Conservation (phyloP, 1,140 invertebrate genomes). For the Scaptomyza pallida region DNA sequence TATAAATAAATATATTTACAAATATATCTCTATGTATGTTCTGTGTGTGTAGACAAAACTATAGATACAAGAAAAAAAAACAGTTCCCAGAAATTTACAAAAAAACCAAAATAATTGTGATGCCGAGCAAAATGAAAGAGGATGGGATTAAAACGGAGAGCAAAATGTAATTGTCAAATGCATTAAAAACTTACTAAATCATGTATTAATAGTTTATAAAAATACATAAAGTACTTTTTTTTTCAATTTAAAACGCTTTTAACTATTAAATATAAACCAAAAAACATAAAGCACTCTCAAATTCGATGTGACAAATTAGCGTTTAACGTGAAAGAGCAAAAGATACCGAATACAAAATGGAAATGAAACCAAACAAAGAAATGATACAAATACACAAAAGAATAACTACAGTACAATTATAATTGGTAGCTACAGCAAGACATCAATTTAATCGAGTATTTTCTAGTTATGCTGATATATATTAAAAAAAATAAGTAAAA, state of each 20-base stretch:
- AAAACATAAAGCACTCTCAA: slow-evolving; percentile 43
- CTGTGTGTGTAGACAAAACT: slow-evolving; percentile 47
- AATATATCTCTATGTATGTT: slow-evolving; percentile 57
- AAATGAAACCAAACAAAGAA: slow-evolving; percentile 34
- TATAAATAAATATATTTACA: slow-evolving; percentile 69
- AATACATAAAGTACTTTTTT: slow-evolving; percentile 51
- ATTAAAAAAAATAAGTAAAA: slow-evolving; percentile 19
- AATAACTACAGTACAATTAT: slow-evolving; percentile 53
- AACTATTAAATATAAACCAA: slow-evolving; percentile 61
- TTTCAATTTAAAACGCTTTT: slow-evolving; percentile 66
- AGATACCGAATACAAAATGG: slow-evolving; percentile 19
- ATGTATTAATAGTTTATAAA: slow-evolving; percentile 72
- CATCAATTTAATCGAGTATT: slow-evolving; percentile 51
- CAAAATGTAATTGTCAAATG: slow-evolving; percentile 63
- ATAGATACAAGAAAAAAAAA: slow-evolving; percentile 34
- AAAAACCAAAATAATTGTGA: slow-evolving; percentile 62
- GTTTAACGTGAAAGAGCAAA: slow-evolving; percentile 55
- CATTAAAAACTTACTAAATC: slow-evolving; percentile 67
- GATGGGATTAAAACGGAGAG: slow-evolving; percentile 7
- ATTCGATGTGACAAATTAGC: slow-evolving; percentile 79
- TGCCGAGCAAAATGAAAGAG: slow-evolving; percentile 44
- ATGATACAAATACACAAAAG: slow-evolving; percentile 31
- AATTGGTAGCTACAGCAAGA: slow-evolving; percentile 50
- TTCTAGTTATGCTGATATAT: slow-evolving; percentile 59
- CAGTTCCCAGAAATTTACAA: slow-evolving; percentile 28